These are phyloP conservation scores for Drosophila ambigua DNA, from an alignment of 1,140 invertebrate species.

Conservation along the genomic window DNA sequence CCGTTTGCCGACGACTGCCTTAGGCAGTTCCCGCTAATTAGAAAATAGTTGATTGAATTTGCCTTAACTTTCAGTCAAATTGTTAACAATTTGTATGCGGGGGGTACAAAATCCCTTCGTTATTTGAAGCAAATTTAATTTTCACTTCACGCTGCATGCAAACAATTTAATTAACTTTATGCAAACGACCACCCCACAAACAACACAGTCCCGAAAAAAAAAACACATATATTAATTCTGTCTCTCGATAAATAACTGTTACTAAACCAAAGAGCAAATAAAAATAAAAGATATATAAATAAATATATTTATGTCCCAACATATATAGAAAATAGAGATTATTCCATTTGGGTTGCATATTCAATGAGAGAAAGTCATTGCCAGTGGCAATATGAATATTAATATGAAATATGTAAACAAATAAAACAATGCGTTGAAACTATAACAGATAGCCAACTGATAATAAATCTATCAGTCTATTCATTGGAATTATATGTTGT, in stretches of 20 bases:
- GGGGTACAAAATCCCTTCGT: conserved; percentile 6
- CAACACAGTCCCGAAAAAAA: conserved; percentile 22
- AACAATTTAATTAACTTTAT: conserved; percentile 72
- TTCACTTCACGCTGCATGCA: conserved; percentile 67
- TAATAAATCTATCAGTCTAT: too few relatives aligned
- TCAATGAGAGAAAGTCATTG: conserved; percentile 16
- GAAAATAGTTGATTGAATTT: conserved; percentile 45
- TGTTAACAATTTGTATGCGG: background rate
- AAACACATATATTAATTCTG: too few relatives aligned
- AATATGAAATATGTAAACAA: background rate
- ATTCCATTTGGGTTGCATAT: conserved; percentile 45
- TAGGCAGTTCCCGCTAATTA: conserved; percentile 42
- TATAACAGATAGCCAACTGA: too few relatives aligned
- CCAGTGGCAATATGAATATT: conserved; percentile 34
- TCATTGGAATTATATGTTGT: too few relatives aligned
- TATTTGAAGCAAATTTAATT: conserved; percentile 65
- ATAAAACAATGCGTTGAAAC: conserved; percentile 24
- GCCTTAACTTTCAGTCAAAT: conserved; percentile 36
- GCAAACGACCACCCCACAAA: conserved; percentile 30
- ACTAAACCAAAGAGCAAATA: conserved; percentile 30
- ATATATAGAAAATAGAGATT: conserved; percentile 53
- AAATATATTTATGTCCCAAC: conserved; percentile 30
- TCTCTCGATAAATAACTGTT: conserved; percentile 49
- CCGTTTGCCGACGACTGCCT: conserved; percentile 6
- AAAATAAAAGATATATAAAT: background rate